Percentiles rank a stretch among this genome's conserved stretches.
phyloP scores from a whole-genome alignment of 2,113 vertebrate species.

The Casuarius casuarius region DNA sequence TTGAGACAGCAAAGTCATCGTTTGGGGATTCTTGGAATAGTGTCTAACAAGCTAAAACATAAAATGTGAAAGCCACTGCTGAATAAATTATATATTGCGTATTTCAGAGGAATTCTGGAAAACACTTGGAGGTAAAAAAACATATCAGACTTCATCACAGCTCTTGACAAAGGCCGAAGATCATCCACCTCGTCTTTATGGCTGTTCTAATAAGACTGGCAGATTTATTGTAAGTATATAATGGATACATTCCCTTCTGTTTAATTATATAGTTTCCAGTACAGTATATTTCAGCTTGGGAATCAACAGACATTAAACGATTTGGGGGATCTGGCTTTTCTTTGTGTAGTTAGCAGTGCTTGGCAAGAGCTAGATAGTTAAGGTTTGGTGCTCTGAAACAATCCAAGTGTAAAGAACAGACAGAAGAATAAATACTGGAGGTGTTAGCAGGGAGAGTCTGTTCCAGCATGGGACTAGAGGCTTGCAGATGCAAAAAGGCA shows the following conservation, averaged over 20 bases:
- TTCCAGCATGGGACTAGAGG: not conserved
- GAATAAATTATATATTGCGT: not conserved
- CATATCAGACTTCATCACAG: conserved; percentile 86
- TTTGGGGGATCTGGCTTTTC: not conserved
- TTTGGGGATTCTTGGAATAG: not conserved
- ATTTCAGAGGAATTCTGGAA: conserved; percentile 87
- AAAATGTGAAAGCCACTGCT: not conserved
- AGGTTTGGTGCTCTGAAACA: not conserved
- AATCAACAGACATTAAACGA: not conserved
- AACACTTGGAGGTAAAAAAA: conserved; percentile 83
- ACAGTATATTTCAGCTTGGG: not conserved
- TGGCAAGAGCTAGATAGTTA: not conserved
- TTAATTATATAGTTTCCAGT: not conserved
- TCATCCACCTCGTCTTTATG: conserved; percentile 85
- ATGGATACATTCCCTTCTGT: not conserved
- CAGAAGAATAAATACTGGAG: not conserved
- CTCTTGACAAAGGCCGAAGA: conserved; percentile 77
- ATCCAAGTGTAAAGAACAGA: not conserved
- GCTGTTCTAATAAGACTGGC: conserved; percentile 93
- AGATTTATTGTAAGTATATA: conserved; percentile 84
- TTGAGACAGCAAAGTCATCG: not conserved
- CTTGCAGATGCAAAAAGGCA: not conserved
- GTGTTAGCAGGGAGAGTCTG: not conserved
- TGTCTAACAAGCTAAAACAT: not conserved
- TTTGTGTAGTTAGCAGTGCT: not conserved